These are phyloP conservation scores for Axinella damicornis DNA, from an alignment of 37 sponge, comb jelly and placozoan genomes.

Conservation along the genomic window DNA sequence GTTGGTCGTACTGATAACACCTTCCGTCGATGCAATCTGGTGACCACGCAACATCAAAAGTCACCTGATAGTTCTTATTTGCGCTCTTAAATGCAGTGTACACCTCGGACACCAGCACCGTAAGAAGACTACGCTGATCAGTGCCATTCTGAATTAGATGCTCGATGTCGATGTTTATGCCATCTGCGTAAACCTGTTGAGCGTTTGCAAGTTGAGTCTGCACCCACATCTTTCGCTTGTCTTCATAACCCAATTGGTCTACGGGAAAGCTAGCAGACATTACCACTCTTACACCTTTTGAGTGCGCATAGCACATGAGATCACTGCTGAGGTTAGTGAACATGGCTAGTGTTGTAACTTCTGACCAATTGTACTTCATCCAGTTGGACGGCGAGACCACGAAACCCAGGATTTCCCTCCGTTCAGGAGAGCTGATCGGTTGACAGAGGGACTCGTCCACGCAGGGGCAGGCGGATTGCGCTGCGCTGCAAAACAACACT, in stretches of 20 bases:
- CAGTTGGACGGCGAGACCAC: conserved; percentile 54
- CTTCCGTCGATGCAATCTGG: conserved; percentile 85
- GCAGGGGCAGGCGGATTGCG: conserved; percentile 60
- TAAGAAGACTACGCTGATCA: conserved; percentile 10
- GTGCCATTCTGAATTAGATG: conserved; percentile 42
- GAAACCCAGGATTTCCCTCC: conserved; percentile 68
- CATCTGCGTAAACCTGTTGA: conserved; percentile 53
- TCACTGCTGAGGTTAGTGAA: conserved; percentile 40
- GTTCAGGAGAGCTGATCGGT: conserved; percentile 33
- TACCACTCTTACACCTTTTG: conserved; percentile 56
- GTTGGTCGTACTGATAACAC: conserved; percentile 68
- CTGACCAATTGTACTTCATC: conserved; percentile 71
- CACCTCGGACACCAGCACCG: conserved; percentile 41
- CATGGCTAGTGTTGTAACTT: conserved; percentile 71
- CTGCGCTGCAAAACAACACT: not conserved
- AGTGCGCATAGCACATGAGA: conserved; percentile 81
- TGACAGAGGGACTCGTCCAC: conserved; percentile 34
- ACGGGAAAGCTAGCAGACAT: conserved; percentile 37
- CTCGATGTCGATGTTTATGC: conserved; percentile 90
- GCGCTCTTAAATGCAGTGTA: conserved; percentile 50
- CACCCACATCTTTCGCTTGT: conserved; percentile 45
- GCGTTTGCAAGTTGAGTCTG: conserved; percentile 35
- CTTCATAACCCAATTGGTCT: conserved; percentile 8
- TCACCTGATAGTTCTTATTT: conserved; percentile 67
- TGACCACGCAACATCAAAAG: conserved; percentile 84